phyloP scores from a whole-genome alignment of 1,140 invertebrate genomes.

The Anthonomus grandis region DNA sequence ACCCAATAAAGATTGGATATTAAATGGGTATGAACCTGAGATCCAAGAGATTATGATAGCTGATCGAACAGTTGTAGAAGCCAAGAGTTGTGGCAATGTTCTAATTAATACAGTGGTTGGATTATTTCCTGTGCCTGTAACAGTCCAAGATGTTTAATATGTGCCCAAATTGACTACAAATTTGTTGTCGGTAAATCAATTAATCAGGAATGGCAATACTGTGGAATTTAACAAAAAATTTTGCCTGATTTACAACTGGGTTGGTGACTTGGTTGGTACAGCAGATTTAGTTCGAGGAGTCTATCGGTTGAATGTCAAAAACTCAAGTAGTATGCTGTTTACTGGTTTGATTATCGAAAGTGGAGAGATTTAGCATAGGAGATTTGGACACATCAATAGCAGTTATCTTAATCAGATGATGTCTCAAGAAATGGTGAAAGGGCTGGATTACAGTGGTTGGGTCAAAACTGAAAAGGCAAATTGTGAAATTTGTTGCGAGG shows the following conservation, averaged over 20 bases:
- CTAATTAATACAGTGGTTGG: too few species aligned
- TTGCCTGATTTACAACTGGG: constrained; percentile 26
- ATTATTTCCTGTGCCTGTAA: too few species aligned
- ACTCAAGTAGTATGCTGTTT: too few species aligned
- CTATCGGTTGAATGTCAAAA: constrained; percentile 35
- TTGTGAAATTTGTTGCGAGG: constrained; percentile 41
- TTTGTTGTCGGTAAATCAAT: constrained; percentile 27
- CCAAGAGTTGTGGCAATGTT: too few species aligned
- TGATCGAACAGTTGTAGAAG: too few species aligned
- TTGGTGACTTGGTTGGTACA: constrained; percentile 27
- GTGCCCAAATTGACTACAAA: constrained; percentile 33
- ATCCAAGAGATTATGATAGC: too few species aligned
- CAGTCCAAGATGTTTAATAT: constrained; percentile 35
- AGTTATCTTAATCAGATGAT: constrained; percentile 22
- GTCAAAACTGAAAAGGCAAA: constrained; percentile 15
- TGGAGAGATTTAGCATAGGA: constrained; percentile 29
- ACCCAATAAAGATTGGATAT: too few species aligned
- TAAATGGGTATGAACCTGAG: too few species aligned
- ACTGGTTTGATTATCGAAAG: constrained; percentile 28
- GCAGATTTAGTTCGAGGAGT: constrained; percentile 30
- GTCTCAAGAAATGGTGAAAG: constrained; percentile 24
- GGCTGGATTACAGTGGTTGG: constrained; percentile 21
- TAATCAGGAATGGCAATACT: constrained; percentile 24
- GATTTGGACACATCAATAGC: constrained; percentile 39
- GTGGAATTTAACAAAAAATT: constrained; percentile 26